Percentiles rank a stretch among this genome's conserved stretches.
Evolutionary conservation across 2,113 vertebrate species (phyloP).

Genomic region (Eleginops maclovinus): DNA sequence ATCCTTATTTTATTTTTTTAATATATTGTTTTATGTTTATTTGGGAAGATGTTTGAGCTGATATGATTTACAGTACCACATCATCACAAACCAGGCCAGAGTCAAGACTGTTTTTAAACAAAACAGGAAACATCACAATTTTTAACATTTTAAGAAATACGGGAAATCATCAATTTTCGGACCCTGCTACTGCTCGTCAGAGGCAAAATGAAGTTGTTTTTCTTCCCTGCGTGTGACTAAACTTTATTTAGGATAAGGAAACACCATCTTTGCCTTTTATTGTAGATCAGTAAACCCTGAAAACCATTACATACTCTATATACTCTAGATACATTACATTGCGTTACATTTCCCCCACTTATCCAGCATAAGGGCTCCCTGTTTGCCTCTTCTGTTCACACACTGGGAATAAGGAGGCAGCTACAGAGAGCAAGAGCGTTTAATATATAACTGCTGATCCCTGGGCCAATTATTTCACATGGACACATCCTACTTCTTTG

Average conservation of each 20-base stretch:
- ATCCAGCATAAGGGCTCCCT: constrained; percentile 42
- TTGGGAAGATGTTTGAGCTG: constrained; percentile 59
- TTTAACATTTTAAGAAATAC: constrained; percentile 51
- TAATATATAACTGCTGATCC: constrained; percentile 63
- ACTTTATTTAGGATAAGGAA: constrained; percentile 40
- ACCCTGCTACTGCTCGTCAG: constrained; percentile 58
- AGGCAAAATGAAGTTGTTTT: constrained; percentile 32
- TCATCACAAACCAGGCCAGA: constrained; percentile 72
- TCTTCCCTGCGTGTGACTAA: constrained; percentile 43
- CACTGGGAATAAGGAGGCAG: constrained; percentile 45
- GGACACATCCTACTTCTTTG: constrained; percentile 60
- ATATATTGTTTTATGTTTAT: not conserved
- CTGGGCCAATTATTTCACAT: constrained; percentile 77
- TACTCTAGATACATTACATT: too few species aligned
- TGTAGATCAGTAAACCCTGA: constrained; percentile 28
- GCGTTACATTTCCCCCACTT: constrained; percentile 29
- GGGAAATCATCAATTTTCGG: constrained; percentile 26
- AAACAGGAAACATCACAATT: constrained; percentile 71
- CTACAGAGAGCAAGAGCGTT: constrained; percentile 31
- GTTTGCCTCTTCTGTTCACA: constrained; percentile 48
- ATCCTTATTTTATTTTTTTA: not conserved
- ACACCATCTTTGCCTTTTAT: constrained; percentile 41
- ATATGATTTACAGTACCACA: constrained; percentile 73
- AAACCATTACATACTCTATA: constrained; percentile 19
- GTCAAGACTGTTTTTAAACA: constrained; percentile 67